phyloP scores from a whole-genome alignment of 64 coral and sea anemone species.

The Montipora sp. region DNA sequence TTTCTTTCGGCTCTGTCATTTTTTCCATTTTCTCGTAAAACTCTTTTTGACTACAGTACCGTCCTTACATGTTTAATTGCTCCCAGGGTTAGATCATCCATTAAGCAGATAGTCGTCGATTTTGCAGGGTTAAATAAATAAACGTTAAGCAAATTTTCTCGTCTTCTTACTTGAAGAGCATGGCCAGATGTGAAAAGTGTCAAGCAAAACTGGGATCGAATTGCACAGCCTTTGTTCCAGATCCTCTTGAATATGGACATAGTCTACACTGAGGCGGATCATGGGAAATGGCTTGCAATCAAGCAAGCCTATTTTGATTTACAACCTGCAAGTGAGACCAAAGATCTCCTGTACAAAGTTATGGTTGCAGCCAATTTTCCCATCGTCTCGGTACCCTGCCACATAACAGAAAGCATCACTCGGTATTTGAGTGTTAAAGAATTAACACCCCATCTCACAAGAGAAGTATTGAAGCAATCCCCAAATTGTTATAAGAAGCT shows the following conservation, averaged over 20 bases:
- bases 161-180: conserved; percentile 14
- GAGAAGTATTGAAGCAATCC: conserved; percentile 17
- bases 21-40: too few species aligned
- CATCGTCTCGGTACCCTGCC: conserved; percentile 62
- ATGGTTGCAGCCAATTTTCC: conserved; percentile 37
- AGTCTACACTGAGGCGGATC: conserved; percentile 44
- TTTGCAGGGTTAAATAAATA: too few species aligned
- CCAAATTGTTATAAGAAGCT: conserved; percentile 9
- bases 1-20: too few species aligned
- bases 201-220: conserved; percentile 67
- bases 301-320: conserved; percentile 41
- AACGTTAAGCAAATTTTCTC: too few species aligned
- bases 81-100: too few species aligned
- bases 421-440: background rate
- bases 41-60: too few species aligned
- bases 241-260: conserved; percentile 27
- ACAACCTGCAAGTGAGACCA: conserved; percentile 4
- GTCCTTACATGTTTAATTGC: too few species aligned
- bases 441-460: background rate
- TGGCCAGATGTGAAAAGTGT: conserved; percentile 67
- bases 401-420: conserved; percentile 38
- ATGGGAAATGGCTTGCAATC: conserved; percentile 60
- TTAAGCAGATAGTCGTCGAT: too few species aligned
- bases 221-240: conserved; percentile 45
- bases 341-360: conserved; percentile 10